Evolutionary conservation across 2,888 invertebrate genomes (phyloP).

Genomic region (Crematogaster levior): DNA sequence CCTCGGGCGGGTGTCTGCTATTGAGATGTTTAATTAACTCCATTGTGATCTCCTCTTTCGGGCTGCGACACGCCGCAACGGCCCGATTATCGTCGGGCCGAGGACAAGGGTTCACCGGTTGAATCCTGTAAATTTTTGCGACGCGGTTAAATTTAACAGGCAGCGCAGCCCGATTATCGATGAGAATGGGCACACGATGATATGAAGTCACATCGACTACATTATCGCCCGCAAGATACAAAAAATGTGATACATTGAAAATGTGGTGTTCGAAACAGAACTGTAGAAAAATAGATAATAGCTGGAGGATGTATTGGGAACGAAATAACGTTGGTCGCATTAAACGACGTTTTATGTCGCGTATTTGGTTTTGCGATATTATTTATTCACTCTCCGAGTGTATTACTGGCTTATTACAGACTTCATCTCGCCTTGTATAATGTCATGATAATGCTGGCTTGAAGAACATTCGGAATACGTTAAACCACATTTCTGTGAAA

Average conservation of each 20-base stretch:
- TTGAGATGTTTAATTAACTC: slow-evolving; percentile 85
- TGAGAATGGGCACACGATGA: not conserved
- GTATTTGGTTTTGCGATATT: not conserved
- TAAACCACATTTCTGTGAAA: not conserved
- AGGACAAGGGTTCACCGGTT: slow-evolving; percentile 51
- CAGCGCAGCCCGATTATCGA: not conserved
- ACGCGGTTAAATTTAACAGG: slow-evolving; percentile 34
- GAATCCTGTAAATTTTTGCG: slow-evolving; percentile 64
- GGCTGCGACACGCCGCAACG: slow-evolving; percentile 61
- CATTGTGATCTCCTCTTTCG: slow-evolving; percentile 76
- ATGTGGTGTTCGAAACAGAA: not conserved
- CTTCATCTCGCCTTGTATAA: not conserved
- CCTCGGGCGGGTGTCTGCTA: slow-evolving; percentile 82
- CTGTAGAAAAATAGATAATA: not conserved
- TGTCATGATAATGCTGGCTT: not conserved
- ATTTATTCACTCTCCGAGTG: slow-evolving; percentile 2
- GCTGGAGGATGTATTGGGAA: not conserved
- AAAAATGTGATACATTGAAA: slow-evolving; percentile 8
- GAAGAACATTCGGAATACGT: not conserved
- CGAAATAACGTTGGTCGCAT: not conserved
- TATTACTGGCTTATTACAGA: not conserved
- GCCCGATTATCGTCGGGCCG: slow-evolving; percentile 67
- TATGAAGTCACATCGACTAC: not conserved
- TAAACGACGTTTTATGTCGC: not conserved
- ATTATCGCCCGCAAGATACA: not conserved